phyloP scores from a whole-genome alignment of 2,888 invertebrate genomes.

The Eristalinus aeneus region DNA sequence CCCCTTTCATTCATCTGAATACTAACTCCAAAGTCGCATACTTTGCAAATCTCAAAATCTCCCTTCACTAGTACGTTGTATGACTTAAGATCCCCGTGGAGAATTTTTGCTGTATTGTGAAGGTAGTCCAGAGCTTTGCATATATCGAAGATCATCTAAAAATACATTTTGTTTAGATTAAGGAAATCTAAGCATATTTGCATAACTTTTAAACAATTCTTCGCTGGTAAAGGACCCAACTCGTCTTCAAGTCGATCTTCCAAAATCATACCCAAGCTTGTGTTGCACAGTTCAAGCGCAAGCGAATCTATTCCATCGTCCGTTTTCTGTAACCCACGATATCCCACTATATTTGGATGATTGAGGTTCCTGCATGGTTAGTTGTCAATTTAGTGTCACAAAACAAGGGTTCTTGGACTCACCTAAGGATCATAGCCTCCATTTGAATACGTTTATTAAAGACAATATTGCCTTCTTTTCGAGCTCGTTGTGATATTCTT shows the following conservation, averaged over 20 bases:
- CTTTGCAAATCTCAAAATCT: constrained; percentile 87
- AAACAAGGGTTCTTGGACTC: constrained; percentile 70
- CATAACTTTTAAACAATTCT: constrained; percentile 83
- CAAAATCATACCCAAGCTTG: constrained; percentile 88
- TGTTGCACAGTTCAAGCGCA: constrained; percentile 89
- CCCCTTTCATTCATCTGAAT: constrained; percentile 86
- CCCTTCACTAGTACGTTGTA: constrained; percentile 90
- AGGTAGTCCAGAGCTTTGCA: constrained; percentile 88
- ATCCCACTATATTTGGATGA: constrained; percentile 93
- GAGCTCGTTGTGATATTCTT: constrained; percentile 83
- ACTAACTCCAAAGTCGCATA: constrained; percentile 93
- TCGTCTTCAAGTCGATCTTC: constrained; percentile 84
- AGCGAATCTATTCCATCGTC: constrained; percentile 82
- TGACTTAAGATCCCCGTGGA: constrained; percentile 93
- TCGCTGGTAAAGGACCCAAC: constrained; percentile 83
- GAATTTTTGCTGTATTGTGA: constrained; percentile 86
- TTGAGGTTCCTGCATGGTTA: constrained; percentile 81
- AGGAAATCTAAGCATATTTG: not conserved
- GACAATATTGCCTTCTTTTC: constrained; percentile 68
- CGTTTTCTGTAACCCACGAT: constrained; percentile 82
- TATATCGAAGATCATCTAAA: constrained; percentile 85
- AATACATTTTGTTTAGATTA: not conserved
- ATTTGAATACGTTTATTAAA: constrained; percentile 83
- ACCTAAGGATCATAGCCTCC: constrained; percentile 87
- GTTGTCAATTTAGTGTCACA: not conserved